Conservation (phyloP, 2,797 vertebrate genomes). For the Aeoliscus strigatus region DNA sequence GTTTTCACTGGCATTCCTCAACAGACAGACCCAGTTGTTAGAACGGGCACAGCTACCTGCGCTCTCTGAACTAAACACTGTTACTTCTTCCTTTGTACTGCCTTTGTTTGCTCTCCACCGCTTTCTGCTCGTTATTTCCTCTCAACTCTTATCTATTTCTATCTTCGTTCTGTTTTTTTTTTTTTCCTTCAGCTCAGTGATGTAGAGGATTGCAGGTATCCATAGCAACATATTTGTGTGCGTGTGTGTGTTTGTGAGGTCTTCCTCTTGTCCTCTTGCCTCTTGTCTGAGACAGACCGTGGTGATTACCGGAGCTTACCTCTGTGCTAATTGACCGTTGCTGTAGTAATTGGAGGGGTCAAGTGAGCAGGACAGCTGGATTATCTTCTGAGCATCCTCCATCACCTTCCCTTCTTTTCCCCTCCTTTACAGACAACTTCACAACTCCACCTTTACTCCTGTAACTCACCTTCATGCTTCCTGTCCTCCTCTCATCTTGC, state of each 20-base stretch:
- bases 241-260: conserved; percentile 16
- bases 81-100: conserved; percentile 40
- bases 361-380: conserved; percentile 74
- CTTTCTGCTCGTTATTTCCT: conserved; percentile 47
- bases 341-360: conserved; percentile 78
- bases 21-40: conserved; percentile 37
- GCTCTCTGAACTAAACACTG: conserved; percentile 44
- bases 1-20: conserved; percentile 43
- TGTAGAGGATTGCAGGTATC: conserved; percentile 64
- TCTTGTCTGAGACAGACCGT: conserved; percentile 78
- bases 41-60: conserved; percentile 34
- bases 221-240: conserved; percentile 67
- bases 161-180: conserved; percentile 52
- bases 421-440: conserved; percentile 46
- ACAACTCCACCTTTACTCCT: conserved; percentile 37
- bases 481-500: conserved; percentile 12
- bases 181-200: conserved; percentile 41
- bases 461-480: conserved; percentile 16
- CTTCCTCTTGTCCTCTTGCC: conserved; percentile 36
- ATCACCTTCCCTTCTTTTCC: conserved; percentile 32
- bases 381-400: conserved; percentile 60
- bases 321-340: conserved; percentile 76
- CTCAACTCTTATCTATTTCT: conserved; percentile 61
- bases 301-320: conserved; percentile 80
- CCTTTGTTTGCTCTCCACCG: conserved; percentile 47